phyloP scores from a whole-genome alignment of 2,113 vertebrate species.

The Solenodon paradoxus region DNA sequence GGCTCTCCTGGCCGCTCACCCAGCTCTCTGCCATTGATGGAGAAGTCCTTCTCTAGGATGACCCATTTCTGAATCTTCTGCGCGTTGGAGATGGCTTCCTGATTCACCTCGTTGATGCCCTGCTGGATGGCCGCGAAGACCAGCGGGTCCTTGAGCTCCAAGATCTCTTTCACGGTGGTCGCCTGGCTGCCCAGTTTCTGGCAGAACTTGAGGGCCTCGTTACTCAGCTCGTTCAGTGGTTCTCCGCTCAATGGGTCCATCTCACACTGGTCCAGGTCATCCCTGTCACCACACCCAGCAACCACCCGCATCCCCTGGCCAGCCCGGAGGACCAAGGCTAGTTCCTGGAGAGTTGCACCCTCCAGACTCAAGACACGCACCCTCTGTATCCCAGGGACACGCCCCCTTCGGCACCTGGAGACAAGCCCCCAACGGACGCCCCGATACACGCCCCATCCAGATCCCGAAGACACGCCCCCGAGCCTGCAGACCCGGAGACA shows the following conservation, averaged over 20 bases:
- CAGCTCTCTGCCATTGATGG: slow-evolving; percentile 88
- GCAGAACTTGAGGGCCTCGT: slow-evolving; percentile 86
- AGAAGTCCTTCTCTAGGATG: slow-evolving; percentile 91
- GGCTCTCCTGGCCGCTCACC: slow-evolving; percentile 82
- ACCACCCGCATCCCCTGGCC: accelerated
- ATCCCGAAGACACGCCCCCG: no score
- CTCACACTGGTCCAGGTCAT: slow-evolving; percentile 81
- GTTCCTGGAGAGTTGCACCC: accelerated
- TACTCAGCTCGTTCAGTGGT: slow-evolving; percentile 85
- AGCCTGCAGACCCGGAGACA: no score
- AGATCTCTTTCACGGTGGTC: slow-evolving; percentile 84
- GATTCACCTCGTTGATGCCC: slow-evolving; percentile 86
- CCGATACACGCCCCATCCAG: no score
- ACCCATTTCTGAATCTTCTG: slow-evolving; percentile 94
- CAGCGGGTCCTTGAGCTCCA: slow-evolving; percentile 79
- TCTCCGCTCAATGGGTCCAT: slow-evolving; percentile 78
- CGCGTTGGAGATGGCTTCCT: slow-evolving; percentile 85
- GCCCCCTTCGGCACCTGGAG: no score
- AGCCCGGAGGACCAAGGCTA: not conserved
- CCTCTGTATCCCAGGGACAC: no score
- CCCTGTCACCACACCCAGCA: accelerated
- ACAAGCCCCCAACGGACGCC: no score
- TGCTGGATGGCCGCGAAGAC: slow-evolving; percentile 88
- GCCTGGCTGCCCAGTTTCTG: slow-evolving; percentile 87
- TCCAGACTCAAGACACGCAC: no score